Evolutionary conservation across 35 echinoderm and acorn worm genomes (phyloP).

Genomic region (Lytechinus variegatus): DNA sequence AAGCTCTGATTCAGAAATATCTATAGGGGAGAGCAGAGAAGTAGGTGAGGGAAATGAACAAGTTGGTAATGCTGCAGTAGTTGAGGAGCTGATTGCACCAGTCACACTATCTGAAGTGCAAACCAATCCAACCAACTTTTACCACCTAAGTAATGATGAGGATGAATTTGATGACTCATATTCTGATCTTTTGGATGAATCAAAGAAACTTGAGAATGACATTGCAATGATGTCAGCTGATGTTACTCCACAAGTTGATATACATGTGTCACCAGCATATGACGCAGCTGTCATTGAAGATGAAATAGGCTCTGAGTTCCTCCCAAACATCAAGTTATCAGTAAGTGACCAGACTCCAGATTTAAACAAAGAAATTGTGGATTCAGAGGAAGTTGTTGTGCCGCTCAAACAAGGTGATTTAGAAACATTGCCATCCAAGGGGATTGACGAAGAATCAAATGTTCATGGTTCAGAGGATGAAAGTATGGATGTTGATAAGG

Average conservation of each 20-base stretch:
- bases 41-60: background rate
- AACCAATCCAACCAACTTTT: background rate
- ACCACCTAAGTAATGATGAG: background rate
- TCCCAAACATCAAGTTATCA: background rate
- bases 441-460: background rate
- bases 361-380: background rate
- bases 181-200: conserved; percentile 29
- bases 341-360: background rate
- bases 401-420: background rate
- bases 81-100: conserved; percentile 34
- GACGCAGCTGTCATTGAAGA: conserved; percentile 3
- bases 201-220: conserved; percentile 32
- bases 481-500: background rate
- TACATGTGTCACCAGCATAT: conserved; percentile 16
- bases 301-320: conserved; percentile 33
- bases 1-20: background rate
- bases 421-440: background rate
- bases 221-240: background rate
- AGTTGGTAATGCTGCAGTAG: background rate
- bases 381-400: background rate
- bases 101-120: background rate
- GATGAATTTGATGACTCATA: conserved; percentile 47
- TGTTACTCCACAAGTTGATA: conserved; percentile 35
- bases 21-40: background rate
- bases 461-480: background rate